phyloP scores from a whole-genome alignment of 1,140 invertebrate genomes.

The Holotrichia oblita region DNA sequence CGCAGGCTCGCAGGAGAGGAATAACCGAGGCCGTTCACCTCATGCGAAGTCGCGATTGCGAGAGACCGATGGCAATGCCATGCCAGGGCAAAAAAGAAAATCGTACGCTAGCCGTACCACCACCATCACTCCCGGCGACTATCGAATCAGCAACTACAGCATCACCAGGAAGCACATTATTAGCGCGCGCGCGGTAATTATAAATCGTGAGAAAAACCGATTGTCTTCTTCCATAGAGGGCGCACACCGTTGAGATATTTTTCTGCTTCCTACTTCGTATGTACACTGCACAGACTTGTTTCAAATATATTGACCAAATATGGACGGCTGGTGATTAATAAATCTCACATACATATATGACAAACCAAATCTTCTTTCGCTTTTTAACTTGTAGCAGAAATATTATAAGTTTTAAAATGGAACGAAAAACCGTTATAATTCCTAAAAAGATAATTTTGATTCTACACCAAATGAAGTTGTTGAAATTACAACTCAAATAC shows the following conservation, averaged over 20 bases:
- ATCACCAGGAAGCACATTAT: slow-evolving; percentile 55
- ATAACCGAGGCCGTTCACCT: slow-evolving; percentile 58
- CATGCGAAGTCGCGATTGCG: slow-evolving; percentile 49
- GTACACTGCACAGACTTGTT: neutral
- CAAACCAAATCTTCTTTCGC: neutral
- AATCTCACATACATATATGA: neutral
- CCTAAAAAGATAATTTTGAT: no score
- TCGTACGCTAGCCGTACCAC: slow-evolving; percentile 44
- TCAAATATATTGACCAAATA: slow-evolving; percentile 14
- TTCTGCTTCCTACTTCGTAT: slow-evolving; percentile 1
- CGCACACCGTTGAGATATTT: neutral
- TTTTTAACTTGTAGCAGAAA: neutral
- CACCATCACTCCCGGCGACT: slow-evolving; percentile 6
- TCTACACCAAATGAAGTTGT: no score
- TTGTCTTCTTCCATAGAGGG: neutral
- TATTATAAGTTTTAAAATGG: neutral
- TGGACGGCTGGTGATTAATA: neutral
- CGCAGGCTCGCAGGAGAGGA: slow-evolving; percentile 52
- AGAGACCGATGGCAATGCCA: slow-evolving; percentile 40
- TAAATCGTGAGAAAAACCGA: slow-evolving; percentile 52
- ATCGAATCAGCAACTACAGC: slow-evolving; percentile 50
- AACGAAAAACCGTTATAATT: neutral
- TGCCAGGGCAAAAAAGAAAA: slow-evolving; percentile 40
- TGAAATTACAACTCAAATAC: no score
- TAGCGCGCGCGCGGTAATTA: slow-evolving; percentile 51